Conservation (phyloP, 2,113 vertebrate genomes). For the Actinemys pallida region DNA sequence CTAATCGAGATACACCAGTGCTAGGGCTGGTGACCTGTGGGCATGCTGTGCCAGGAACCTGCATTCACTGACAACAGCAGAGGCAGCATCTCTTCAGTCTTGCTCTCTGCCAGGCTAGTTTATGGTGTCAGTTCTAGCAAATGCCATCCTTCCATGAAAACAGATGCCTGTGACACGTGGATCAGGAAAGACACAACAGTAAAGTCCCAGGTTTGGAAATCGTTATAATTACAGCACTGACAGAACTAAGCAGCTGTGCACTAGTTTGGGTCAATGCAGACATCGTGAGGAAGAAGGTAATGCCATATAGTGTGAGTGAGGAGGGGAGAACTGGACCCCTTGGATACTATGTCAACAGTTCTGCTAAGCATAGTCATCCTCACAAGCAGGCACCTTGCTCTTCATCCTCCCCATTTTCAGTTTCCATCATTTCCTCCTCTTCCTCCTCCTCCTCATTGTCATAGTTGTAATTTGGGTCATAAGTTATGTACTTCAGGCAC, state of each 20-base stretch:
- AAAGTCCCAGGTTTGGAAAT: background rate
- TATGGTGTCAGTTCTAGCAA: background rate
- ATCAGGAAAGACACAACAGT: background rate
- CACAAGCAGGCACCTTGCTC: conserved; percentile 83
- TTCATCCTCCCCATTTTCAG: conserved; percentile 87
- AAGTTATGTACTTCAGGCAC: conserved; percentile 91
- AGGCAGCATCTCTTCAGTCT: background rate
- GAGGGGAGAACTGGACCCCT: background rate
- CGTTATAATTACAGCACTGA: background rate
- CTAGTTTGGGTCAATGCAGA: background rate
- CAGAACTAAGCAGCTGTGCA: background rate
- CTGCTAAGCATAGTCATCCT: conserved; percentile 50
- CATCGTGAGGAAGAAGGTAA: background rate
- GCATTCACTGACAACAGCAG: background rate
- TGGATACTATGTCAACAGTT: background rate
- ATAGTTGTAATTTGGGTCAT: conserved; percentile 96
- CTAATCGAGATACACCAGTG: background rate
- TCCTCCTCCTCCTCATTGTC: conserved; percentile 87
- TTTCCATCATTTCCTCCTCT: conserved; percentile 89
- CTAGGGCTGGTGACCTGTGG: background rate
- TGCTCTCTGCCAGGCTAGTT: background rate
- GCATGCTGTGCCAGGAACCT: background rate
- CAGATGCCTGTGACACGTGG: background rate
- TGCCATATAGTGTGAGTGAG: background rate
- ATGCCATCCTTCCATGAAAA: background rate